Conservation (phyloP, 2,888 invertebrate species). For the Malthinus seriepunctatus region DNA sequence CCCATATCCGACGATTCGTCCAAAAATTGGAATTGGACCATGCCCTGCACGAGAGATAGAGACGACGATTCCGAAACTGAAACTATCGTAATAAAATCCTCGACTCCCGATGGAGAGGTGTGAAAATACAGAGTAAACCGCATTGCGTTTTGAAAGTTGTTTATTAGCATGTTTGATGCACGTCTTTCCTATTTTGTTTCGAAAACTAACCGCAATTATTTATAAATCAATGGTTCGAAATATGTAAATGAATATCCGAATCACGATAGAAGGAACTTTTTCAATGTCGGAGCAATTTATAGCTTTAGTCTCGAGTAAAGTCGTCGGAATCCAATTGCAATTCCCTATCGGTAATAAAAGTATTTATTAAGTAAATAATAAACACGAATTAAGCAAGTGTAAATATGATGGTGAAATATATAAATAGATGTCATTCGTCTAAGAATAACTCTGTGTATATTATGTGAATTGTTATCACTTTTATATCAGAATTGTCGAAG, state of each 20-base stretch:
- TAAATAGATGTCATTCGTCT: slow-evolving; percentile 15
- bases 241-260: slow-evolving; percentile 19
- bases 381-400: slow-evolving; percentile 23
- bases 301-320: slow-evolving; percentile 1
- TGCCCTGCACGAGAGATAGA: slow-evolving; percentile 4
- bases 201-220: slow-evolving; percentile 7
- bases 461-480: slow-evolving; percentile 22
- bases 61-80: slow-evolving; percentile 26
- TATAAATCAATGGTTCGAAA: slow-evolving; percentile 10
- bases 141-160: slow-evolving; percentile 15
- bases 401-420: slow-evolving; percentile 19
- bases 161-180: slow-evolving; percentile 21
- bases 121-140: slow-evolving; percentile 10
- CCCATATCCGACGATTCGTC: slow-evolving; percentile 51
- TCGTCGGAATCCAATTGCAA: not conserved
- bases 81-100: slow-evolving; percentile 29
- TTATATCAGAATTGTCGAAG: slow-evolving; percentile 8
- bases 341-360: not conserved
- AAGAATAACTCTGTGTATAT: slow-evolving; percentile 21
- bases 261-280: slow-evolving; percentile 12
- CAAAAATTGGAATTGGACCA: slow-evolving; percentile 24
- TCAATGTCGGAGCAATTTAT: not conserved
- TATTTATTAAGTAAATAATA: slow-evolving; percentile 22
- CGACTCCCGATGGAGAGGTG: slow-evolving; percentile 33
- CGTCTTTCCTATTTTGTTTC: slow-evolving; percentile 8